Percentiles rank a stretch among this genome's conserved stretches.
Conservation (phyloP, 2,797 vertebrate species). For the Oreochromis grahami region DNA sequence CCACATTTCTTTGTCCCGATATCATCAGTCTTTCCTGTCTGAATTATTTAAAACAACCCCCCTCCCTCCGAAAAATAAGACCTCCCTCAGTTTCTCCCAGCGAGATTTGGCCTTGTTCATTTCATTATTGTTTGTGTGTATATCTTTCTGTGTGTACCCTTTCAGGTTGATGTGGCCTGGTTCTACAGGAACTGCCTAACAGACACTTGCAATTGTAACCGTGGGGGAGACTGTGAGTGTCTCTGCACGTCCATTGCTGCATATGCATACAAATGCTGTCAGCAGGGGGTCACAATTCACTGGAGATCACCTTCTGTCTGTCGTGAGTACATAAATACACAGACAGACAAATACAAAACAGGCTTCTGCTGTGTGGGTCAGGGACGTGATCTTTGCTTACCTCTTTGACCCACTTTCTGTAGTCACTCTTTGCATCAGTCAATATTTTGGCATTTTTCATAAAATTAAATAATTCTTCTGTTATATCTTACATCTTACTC, state of each 20-base stretch:
- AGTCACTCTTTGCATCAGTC: neutral
- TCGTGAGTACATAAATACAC: constrained; percentile 76
- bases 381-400: neutral
- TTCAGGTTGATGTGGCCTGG: constrained; percentile 95
- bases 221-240: constrained; percentile 95
- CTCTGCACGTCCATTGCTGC: constrained; percentile 94
- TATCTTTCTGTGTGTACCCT: constrained; percentile 6
- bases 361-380: neutral
- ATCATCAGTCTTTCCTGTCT: constrained; percentile 50
- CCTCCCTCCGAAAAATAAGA: constrained; percentile 26
- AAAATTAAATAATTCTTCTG: neutral
- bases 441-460: neutral
- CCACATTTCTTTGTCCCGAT: constrained; percentile 66
- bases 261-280: constrained; percentile 96
- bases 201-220: constrained; percentile 96
- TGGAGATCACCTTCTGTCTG: constrained; percentile 92
- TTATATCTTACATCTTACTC: neutral
- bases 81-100: constrained; percentile 43
- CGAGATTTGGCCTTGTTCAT: constrained; percentile 34
- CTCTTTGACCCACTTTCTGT: neutral
- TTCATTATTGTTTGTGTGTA: constrained; percentile 1
- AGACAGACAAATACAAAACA: neutral
- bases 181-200: constrained; percentile 98
- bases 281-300: constrained; percentile 86
- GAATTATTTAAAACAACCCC: constrained; percentile 67